A percentile compares a stretch with the other conserved stretches of the same genome.
Evolutionary conservation across 2,797 vertebrate genomes (phyloP).

Genomic region (Emydoidea blandingii): DNA sequence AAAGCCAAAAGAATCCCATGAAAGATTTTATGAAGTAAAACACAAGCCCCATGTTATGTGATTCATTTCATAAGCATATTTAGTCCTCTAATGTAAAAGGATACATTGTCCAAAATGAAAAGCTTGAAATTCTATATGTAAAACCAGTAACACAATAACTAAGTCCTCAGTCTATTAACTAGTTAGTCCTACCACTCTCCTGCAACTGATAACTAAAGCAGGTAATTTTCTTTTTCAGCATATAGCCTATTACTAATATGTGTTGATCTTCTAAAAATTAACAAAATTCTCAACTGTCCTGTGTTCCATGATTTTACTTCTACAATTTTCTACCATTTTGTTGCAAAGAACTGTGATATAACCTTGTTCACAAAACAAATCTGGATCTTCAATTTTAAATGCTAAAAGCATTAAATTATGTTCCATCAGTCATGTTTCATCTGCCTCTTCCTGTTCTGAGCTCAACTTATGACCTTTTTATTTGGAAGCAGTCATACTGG

Average conservation of each 20-base stretch:
- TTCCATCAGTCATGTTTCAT: neutral
- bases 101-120: neutral
- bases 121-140: neutral
- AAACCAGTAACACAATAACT: neutral
- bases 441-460: neutral
- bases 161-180: neutral
- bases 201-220: neutral
- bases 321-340: neutral
- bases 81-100: neutral
- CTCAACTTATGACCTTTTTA: neutral
- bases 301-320: constrained; percentile 2
- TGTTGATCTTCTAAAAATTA: constrained; percentile 20
- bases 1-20: neutral
- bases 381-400: neutral
- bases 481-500: neutral
- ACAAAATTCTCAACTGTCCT: constrained; percentile 6
- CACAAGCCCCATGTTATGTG: neutral
- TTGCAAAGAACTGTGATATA: neutral
- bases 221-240: constrained; percentile 15
- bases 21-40: neutral
- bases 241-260: neutral
- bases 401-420: neutral
- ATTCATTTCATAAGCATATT: neutral
- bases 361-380: neutral
- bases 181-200: neutral